phyloP scores from a whole-genome alignment of 2,888 invertebrate genomes.

The Cephonodes hylas region DNA sequence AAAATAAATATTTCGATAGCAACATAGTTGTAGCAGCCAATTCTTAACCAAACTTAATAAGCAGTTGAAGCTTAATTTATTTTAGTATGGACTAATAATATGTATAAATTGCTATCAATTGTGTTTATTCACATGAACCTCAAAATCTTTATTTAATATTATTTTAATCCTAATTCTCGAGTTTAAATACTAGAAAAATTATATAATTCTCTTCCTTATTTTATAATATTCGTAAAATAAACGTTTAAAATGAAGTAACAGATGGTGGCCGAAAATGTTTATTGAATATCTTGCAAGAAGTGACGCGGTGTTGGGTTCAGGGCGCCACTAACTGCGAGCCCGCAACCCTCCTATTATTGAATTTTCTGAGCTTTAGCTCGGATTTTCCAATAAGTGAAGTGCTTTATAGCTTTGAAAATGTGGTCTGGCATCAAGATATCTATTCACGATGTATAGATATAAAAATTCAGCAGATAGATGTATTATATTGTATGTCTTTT shows the following conservation, averaged over 20 bases:
- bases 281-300: slow-evolving; percentile 58
- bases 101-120: no score
- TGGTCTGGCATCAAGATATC: slow-evolving; percentile 15
- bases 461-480: neutral
- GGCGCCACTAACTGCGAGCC: slow-evolving; percentile 19
- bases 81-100: no score
- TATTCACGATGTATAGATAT: neutral
- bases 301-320: slow-evolving; percentile 37
- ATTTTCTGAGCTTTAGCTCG: slow-evolving; percentile 47
- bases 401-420: slow-evolving; percentile 29
- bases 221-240: neutral
- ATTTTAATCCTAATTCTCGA: no score
- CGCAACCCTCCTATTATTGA: slow-evolving; percentile 48
- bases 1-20: no score
- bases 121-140: no score
- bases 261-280: slow-evolving; percentile 47
- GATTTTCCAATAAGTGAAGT: slow-evolving; percentile 57
- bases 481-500: neutral
- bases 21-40: no score
- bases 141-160: no score
- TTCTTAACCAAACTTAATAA: no score
- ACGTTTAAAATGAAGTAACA: slow-evolving; percentile 20
- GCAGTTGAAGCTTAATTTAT: no score
- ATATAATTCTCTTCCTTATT: neutral
- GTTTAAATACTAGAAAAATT: no score